These are phyloP conservation scores for Heliconius erato DNA, from an alignment of 2,888 invertebrate genomes.

Conservation along the genomic window DNA sequence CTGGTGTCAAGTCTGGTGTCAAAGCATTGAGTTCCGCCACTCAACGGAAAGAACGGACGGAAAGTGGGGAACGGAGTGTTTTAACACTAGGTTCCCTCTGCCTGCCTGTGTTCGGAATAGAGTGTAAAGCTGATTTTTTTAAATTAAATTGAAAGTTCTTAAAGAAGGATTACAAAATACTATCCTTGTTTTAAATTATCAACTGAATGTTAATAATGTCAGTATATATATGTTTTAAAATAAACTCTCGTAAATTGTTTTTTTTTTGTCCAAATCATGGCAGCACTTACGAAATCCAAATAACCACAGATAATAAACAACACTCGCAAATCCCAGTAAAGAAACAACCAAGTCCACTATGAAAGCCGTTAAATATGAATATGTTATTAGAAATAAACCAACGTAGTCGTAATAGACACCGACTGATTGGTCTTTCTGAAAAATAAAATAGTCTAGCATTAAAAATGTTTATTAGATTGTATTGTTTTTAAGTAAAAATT, in stretches of 20 bases:
- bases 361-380: conserved; percentile 83
- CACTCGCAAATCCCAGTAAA: conserved; percentile 69
- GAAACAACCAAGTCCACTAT: conserved; percentile 72
- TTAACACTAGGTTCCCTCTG: too few species aligned
- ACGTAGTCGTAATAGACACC: conserved; percentile 91
- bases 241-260: neutral
- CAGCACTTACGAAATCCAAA: conserved; percentile 72
- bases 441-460: conserved; percentile 1
- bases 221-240: neutral
- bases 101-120: too few species aligned
- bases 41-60: too few species aligned
- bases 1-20: too few species aligned
- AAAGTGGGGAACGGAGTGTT: too few species aligned
- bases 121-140: too few species aligned
- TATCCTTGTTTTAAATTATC: neutral
- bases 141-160: neutral
- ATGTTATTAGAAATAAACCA: conserved; percentile 88
- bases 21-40: too few species aligned
- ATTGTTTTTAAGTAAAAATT: too few species aligned
- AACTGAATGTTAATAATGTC: neutral
- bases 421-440: conserved; percentile 64
- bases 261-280: neutral
- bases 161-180: neutral
- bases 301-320: conserved; percentile 73
- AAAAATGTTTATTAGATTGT: too few species aligned